Evolutionary conservation across 2,113 vertebrate species (phyloP).

Genomic region (Mola mola): DNA sequence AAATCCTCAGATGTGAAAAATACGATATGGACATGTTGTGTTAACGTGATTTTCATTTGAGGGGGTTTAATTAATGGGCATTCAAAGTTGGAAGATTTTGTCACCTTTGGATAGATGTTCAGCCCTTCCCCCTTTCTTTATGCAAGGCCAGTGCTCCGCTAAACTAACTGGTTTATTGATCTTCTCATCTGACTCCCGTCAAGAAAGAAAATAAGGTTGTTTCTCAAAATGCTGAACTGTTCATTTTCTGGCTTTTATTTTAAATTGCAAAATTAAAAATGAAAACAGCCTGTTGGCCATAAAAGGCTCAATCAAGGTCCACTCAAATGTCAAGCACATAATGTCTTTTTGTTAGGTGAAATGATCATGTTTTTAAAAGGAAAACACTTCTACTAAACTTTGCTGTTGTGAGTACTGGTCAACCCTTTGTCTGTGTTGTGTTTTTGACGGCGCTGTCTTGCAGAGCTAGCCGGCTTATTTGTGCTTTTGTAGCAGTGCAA

Average conservation of each 20-base stretch:
- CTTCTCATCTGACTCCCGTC: neutral
- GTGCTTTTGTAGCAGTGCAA: constrained; percentile 15
- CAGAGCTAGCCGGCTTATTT: neutral
- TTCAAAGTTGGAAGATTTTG: too few species aligned
- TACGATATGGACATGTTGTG: too few species aligned
- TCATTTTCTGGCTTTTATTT: neutral
- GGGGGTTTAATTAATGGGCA: too few species aligned
- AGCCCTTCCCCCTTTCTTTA: neutral
- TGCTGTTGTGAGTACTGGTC: neutral
- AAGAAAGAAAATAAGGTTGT: neutral
- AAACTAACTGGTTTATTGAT: neutral
- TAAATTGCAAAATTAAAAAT: too few species aligned
- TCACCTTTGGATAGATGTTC: too few species aligned
- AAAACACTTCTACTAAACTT: neutral
- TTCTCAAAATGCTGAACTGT: neutral
- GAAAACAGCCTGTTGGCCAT: neutral
- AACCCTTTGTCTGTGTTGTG: neutral
- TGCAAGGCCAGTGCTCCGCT: neutral
- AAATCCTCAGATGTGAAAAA: too few species aligned
- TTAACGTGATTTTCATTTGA: too few species aligned
- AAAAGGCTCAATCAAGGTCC: too few species aligned
- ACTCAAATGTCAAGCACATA: too few species aligned
- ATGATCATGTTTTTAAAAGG: too few species aligned
- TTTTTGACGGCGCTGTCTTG: neutral
- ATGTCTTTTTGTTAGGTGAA: too few species aligned